Base-by-base conservation (phyloP, 2,113 vertebrate genomes). In the Bufo bufo region DNA sequence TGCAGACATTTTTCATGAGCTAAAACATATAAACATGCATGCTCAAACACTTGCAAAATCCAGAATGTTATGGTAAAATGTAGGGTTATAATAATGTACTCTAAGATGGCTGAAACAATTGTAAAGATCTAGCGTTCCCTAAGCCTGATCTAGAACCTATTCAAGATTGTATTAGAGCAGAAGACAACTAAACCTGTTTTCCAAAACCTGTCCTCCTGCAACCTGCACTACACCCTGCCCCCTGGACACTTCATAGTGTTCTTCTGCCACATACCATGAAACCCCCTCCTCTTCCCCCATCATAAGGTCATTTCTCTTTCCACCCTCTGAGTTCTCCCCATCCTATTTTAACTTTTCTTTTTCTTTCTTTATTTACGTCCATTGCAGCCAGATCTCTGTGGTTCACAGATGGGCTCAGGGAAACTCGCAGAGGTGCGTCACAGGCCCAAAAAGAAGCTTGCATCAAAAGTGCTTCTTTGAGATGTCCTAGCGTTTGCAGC, bases 301-400 rank as follows among this genome's bases (percentile, higher is more conserved):
- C 59, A 77, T 65, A 91, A 90, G 93, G 93, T 93, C 93, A 93
- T 92, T 88, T 94, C 93, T 92, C 86, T 16, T 54, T 92, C 93
- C 93, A 93, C 94, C 92, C 93, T 95, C 95, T 95, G 17, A 95
- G 95, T 95, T 94, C 89, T 95, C 95, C 95, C 90, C 95, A 94
- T 96, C 93, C 95, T 96, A 93, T 96, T 96, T 96, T 96, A 96
- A 96, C 95, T 96, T 96, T 89, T 95, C 95, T 96, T 96, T 83
- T 96, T 96, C 95, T 96, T 96, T 96, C 95, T 96, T 96, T 96
- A 95, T 96, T 96, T 96, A 96, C 95, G 91, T 95, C 93, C 95
- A 95, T 95, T 95, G 90, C 95, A 96, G 95, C 95, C 95, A 96
- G 95, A 95, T 96, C 95, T 96, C 95, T 95, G 94, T 96, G 95